Base-by-base conservation (phyloP, 1,140 invertebrate species). In the Tetragnatha versicolor region DNA sequence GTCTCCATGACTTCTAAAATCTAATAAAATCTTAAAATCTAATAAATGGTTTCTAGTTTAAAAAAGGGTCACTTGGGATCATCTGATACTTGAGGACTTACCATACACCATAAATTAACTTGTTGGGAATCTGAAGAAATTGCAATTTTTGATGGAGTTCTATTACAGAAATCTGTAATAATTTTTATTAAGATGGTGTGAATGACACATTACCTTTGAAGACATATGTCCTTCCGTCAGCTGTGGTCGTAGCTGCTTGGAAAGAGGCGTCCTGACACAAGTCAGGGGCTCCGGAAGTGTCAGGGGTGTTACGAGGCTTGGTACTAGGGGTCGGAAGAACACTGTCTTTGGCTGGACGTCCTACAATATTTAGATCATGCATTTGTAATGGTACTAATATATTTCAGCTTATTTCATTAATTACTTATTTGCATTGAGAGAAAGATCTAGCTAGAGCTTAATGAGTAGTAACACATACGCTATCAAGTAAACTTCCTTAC, bases 191-290 rank as follows among this genome's bases (percentile, higher is more conserved):
- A n/a, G n/a, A n/a, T n/a, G n/a, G n/a, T n/a, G n/a, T n/a, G n/a
- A n/a, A n/a, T n/a, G n/a, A n/a, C n/a, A n/a, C 7, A 0, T 60
- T 25, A 79, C 78, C 93, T 89, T 95, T 95, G 86, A 97, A 96
- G 14, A 92, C 91, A 84, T 92, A 96, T 0, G 94, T 95, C 31
- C 89, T 87, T 39, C 83, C 81, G 3, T 93, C 93, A 81, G 93
- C 91, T 0, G 91, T 91, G 1, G 92, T 92, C 82, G 93, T 95
- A 83, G 96, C 90, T 0, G 94, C 91, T 82, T 97, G 94, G 70
- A 97, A 87, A 82, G 90, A 91, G 0, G 93, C 88, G 85, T 95
- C 91, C 31, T 88, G 89, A 85, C 95, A 97, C 0, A 97, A 88
- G 76, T 90, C 88, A 1, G 89, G 86, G 84, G 93, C 91, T 6